These are phyloP conservation scores for Eupithecia subfuscata DNA, from an alignment of 2,888 invertebrate species.

Conservation along the genomic window DNA sequence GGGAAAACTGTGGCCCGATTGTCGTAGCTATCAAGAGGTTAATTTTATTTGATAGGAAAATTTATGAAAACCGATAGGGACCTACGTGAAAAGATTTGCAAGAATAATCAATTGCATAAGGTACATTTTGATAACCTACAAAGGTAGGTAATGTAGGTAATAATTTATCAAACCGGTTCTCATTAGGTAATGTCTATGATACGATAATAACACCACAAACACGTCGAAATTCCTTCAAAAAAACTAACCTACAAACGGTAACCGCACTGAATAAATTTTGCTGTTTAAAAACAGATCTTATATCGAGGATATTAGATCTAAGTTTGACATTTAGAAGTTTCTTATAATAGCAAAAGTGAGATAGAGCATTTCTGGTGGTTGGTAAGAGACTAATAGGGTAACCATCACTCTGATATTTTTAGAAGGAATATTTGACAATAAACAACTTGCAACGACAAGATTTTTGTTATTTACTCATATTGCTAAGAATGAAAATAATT, in stretches of 20 bases:
- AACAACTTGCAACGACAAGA: too few species aligned
- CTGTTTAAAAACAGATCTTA: conserved; percentile 28
- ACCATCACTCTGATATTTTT: conserved; percentile 14
- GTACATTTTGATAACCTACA: not conserved
- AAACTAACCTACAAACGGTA: conserved; percentile 45
- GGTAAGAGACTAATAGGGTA: conserved; percentile 31
- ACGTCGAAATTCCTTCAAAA: conserved; percentile 30
- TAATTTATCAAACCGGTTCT: conserved; percentile 12
- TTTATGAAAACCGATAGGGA: not conserved
- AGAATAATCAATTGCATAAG: not conserved
- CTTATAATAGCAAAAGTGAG: conserved; percentile 45
- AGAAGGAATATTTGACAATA: not conserved
- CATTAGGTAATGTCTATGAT: conserved; percentile 9
- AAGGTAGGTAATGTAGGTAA: too few species aligned
- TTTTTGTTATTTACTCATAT: too few species aligned
- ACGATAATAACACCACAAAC: conserved; percentile 27
- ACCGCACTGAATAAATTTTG: conserved; percentile 10
- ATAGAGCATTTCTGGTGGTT: conserved; percentile 44
- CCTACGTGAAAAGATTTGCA: not conserved
- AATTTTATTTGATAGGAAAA: not conserved
- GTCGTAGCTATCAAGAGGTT: not conserved
- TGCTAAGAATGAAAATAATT: too few species aligned
- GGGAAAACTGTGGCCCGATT: not conserved
- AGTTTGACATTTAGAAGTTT: conserved; percentile 11
- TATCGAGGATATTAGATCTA: not conserved